A percentile compares a stretch with the other conserved stretches of the same genome.
phyloP scores from a whole-genome alignment of 2,113 vertebrate species.

The Suricata suricatta region DNA sequence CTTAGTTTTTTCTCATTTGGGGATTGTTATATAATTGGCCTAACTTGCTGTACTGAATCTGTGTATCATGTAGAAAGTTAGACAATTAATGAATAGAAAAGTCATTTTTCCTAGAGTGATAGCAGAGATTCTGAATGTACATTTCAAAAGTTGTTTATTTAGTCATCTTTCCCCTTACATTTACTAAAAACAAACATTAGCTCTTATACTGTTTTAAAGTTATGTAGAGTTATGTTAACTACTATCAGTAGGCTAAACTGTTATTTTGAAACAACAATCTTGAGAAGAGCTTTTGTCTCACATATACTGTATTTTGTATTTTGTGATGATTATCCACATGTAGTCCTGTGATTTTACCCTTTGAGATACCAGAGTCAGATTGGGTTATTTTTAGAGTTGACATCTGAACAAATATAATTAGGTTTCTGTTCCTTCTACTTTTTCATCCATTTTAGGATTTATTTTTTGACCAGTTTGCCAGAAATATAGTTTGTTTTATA shows the following conservation, averaged over 20 bases:
- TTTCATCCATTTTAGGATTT: slow-evolving; percentile 21
- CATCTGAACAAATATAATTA: slow-evolving; percentile 37
- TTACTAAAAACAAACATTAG: not conserved
- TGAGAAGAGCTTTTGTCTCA: not conserved
- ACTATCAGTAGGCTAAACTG: not conserved
- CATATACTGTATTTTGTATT: slow-evolving; percentile 29
- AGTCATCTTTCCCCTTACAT: not conserved
- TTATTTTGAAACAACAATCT: slow-evolving; percentile 15
- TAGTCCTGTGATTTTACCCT: not conserved
- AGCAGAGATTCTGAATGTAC: not conserved
- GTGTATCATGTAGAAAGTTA: not conserved
- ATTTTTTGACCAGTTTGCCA: slow-evolving; percentile 32
- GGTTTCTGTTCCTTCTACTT: slow-evolving; percentile 4
- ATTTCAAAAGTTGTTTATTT: slow-evolving; percentile 33
- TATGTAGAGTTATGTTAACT: not conserved
- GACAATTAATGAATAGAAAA: not conserved
- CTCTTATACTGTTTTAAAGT: slow-evolving; percentile 2
- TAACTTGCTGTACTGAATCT: not conserved
- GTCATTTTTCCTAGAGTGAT: not conserved
- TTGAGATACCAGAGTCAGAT: not conserved
- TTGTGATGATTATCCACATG: not conserved
- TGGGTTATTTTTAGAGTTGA: not conserved
- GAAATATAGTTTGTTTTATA: slow-evolving; percentile 45
- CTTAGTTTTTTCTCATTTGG: not conserved
- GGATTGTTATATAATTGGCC: not conserved